Percentiles rank a stretch among this genome's conserved stretches.
phyloP scores from a whole-genome alignment of 2,797 vertebrate species.

The Ptychobarbus kaznakovi region DNA sequence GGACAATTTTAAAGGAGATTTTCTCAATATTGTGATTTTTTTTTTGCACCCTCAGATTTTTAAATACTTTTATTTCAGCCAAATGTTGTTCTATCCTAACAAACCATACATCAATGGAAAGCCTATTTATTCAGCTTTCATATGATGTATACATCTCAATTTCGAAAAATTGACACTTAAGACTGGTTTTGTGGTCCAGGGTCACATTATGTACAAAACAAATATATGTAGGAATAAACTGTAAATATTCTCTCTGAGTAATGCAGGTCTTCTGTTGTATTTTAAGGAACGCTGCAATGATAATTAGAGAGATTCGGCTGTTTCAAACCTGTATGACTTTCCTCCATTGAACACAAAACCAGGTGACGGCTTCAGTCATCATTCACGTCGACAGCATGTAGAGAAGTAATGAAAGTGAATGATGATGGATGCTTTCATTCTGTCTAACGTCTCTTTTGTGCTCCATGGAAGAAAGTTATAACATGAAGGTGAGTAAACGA shows the following conservation, averaged over 20 bases:
- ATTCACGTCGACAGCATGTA: not conserved
- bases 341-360: not conserved
- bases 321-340: not conserved
- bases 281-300: not conserved
- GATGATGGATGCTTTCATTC: not conserved
- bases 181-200: no score
- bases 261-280: slow-evolving; percentile 2
- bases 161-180: no score
- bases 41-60: no score
- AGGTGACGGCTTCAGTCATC: not conserved
- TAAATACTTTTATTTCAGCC: no score
- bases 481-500: not conserved
- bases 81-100: no score
- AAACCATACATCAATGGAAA: no score
- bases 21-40: no score
- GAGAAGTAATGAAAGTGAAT: not conserved
- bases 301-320: not conserved
- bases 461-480: not conserved
- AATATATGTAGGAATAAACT: slow-evolving; percentile 23
- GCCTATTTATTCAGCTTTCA: no score
- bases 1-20: no score
- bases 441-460: not conserved
- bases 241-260: slow-evolving; percentile 5
- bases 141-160: no score
- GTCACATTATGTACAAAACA: slow-evolving; percentile 7